phyloP scores from a whole-genome alignment of 37 sponge, comb jelly and placozoan species.

The Lycopodina hypogea region DNA sequence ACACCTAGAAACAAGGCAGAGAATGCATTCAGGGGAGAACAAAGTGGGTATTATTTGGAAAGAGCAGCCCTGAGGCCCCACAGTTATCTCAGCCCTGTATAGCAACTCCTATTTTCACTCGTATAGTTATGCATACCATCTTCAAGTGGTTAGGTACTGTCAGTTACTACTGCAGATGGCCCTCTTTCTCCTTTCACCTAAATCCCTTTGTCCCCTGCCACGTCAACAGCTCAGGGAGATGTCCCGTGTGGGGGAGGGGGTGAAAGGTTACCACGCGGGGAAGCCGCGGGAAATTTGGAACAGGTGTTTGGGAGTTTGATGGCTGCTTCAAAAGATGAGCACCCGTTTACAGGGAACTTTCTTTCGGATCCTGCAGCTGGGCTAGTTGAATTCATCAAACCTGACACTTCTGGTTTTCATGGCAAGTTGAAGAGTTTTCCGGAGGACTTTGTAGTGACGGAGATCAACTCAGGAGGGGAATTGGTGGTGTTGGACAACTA shows the following conservation, averaged over 20 bases:
- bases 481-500: slow-evolving; percentile 17
- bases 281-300: no score
- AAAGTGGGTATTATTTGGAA: slow-evolving; percentile 17
- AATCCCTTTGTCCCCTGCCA: background rate
- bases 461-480: slow-evolving; percentile 14
- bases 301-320: no score
- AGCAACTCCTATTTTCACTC: no score
- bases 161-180: background rate
- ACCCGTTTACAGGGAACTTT: no score
- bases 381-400: background rate
- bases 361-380: background rate
- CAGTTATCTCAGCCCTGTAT: no score
- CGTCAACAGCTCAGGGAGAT: no score
- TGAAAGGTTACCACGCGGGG: no score
- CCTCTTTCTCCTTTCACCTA: background rate
- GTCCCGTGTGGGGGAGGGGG: no score
- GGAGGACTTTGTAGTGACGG: slow-evolving; percentile 54
- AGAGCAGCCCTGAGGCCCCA: no score
- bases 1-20: slow-evolving; percentile 10
- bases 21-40: background rate
- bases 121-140: slow-evolving; percentile 2
- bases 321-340: no score
- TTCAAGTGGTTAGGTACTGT: background rate
- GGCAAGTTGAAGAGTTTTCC: background rate
- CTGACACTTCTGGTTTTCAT: slow-evolving; percentile 7